These are phyloP conservation scores for Tadarida brasiliensis DNA, from an alignment of 2,797 vertebrate genomes.

Conservation along the genomic window DNA sequence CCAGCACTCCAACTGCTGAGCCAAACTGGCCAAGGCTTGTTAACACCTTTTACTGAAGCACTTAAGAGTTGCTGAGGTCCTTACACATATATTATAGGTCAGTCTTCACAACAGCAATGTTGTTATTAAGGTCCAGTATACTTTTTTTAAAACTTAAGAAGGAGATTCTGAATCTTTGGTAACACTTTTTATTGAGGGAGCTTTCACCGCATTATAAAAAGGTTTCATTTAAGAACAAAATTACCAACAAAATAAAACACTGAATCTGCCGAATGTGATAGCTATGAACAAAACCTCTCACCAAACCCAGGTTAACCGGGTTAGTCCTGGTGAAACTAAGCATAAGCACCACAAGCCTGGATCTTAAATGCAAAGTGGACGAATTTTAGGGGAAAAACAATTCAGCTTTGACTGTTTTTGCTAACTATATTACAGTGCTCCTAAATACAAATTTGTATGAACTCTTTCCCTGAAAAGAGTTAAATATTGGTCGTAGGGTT, in stretches of 20 bases:
- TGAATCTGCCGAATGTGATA: not conserved
- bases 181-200: not conserved
- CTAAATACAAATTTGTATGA: constrained; percentile 16
- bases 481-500: not conserved
- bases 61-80: not conserved
- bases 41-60: not conserved
- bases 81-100: not conserved
- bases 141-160: constrained; percentile 5
- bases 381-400: not conserved
- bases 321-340: not conserved
- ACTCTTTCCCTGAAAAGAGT: not conserved
- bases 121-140: not conserved
- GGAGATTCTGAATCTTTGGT: not conserved
- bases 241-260: constrained; percentile 32
- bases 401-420: not conserved
- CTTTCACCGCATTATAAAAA: not conserved
- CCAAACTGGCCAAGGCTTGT: too few species aligned
- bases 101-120: not conserved
- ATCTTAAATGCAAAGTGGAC: not conserved
- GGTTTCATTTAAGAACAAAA: constrained; percentile 44
- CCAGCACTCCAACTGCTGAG: too few species aligned
- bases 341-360: not conserved
- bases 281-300: constrained; percentile 18
- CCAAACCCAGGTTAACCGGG: constrained; percentile 19
- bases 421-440: not conserved